A percentile compares a stretch with the other conserved stretches of the same genome.
These are phyloP conservation scores for Cheilosia urbana DNA, from an alignment of 2,888 invertebrate species.

Conservation along the genomic window DNA sequence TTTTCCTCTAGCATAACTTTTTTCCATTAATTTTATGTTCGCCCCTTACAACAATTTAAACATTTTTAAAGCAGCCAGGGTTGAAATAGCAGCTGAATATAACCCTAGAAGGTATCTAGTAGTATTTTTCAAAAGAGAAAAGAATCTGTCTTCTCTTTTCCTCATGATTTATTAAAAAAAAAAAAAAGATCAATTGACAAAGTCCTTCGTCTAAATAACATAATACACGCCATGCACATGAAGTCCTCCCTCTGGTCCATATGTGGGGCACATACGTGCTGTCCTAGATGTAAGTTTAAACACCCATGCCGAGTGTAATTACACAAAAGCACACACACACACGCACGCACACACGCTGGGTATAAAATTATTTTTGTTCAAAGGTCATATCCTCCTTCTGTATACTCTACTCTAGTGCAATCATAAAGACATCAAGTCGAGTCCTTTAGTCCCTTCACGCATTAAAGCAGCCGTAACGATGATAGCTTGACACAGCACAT, in stretches of 20 bases:
- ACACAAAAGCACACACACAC: neutral
- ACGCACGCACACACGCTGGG: neutral
- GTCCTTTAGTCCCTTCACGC: slow-evolving; percentile 32
- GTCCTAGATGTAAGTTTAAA: slow-evolving; percentile 36
- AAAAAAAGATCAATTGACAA: slow-evolving; percentile 34
- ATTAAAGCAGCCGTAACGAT: slow-evolving; percentile 36
- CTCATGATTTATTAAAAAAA: neutral
- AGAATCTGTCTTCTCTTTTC: neutral
- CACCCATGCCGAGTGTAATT: slow-evolving; percentile 41
- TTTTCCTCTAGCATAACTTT: no score
- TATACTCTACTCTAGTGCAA: slow-evolving; percentile 9
- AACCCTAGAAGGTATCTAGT: neutral
- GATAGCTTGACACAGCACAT: slow-evolving; percentile 53
- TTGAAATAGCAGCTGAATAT: neutral
- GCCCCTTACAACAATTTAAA: neutral
- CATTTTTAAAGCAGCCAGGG: neutral
- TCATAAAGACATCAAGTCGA: slow-evolving; percentile 51
- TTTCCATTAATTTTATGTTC: neutral
- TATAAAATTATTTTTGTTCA: slow-evolving; percentile 27
- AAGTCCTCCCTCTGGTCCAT: neutral
- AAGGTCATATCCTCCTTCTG: neutral
- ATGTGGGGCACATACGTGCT: slow-evolving; percentile 28
- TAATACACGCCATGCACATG: neutral
- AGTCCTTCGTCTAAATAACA: slow-evolving; percentile 40
- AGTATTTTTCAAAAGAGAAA: slow-evolving; percentile 20